Conservation (phyloP, 2,888 invertebrate genomes). For the Alentia gelatinosa region DNA sequence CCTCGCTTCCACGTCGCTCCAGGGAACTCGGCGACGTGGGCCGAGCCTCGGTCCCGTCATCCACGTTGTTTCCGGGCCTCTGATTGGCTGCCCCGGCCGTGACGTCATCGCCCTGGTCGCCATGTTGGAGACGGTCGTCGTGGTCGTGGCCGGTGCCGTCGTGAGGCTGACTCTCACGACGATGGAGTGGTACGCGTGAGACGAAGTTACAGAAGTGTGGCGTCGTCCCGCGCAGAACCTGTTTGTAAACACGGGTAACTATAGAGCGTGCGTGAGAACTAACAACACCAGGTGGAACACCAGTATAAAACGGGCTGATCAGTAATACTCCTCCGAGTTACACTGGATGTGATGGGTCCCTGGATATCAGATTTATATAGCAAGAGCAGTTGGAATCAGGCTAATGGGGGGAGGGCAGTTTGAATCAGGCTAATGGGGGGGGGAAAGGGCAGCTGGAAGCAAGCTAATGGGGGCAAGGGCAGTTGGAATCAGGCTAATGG, state of each 20-base stretch:
- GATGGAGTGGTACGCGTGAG: slow-evolving; percentile 67
- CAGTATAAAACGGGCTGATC: too few species aligned
- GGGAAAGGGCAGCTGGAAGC: too few species aligned
- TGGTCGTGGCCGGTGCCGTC: neutral
- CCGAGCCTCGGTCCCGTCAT: slow-evolving; percentile 69
- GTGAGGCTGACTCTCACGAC: slow-evolving; percentile 53
- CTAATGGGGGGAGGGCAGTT: too few species aligned
- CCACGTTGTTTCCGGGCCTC: neutral
- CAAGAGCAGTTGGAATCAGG: too few species aligned
- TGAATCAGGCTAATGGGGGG: too few species aligned
- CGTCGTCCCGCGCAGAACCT: slow-evolving; percentile 67
- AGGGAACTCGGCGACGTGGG: slow-evolving; percentile 70
- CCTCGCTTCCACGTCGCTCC: neutral
- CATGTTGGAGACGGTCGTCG: neutral
- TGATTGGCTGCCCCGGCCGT: neutral
- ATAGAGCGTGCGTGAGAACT: neutral
- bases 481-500: too few species aligned
- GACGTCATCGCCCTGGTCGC: neutral
- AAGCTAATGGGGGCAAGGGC: too few species aligned
- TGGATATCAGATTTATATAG: too few species aligned
- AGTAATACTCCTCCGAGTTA: too few species aligned
- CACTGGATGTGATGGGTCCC: too few species aligned
- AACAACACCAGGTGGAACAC: too few species aligned
- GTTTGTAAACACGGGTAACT: neutral
- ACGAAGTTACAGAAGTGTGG: slow-evolving; percentile 74